A percentile compares a stretch with the other conserved stretches of the same genome.
Evolutionary conservation across 1,140 invertebrate species (phyloP).

Genomic region (Wiebesia pumilae): DNA sequence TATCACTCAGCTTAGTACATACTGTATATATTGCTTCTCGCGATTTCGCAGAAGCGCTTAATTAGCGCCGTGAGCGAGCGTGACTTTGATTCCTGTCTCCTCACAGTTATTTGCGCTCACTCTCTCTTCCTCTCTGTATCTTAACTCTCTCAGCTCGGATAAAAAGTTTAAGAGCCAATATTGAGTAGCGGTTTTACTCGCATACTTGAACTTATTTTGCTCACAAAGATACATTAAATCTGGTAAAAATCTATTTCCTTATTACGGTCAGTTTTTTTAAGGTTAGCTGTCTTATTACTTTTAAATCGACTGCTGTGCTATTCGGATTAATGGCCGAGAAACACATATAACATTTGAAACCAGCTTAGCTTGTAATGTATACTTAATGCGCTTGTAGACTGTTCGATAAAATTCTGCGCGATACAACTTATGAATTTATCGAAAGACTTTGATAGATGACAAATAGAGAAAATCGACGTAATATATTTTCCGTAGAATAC

Average conservation of each 20-base stretch:
- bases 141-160: neutral
- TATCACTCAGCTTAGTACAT: neutral
- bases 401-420: too few relatives aligned
- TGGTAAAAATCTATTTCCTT: neutral
- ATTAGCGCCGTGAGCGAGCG: slow-evolving; percentile 55
- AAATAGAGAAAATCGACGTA: too few relatives aligned
- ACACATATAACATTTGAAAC: neutral
- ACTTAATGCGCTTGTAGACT: neutral
- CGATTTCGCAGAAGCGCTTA: slow-evolving; percentile 56
- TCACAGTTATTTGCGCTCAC: slow-evolving; percentile 7
- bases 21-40: neutral
- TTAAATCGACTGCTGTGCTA: neutral
- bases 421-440: neutral
- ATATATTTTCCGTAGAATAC: too few relatives aligned
- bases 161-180: slow-evolving; percentile 1
- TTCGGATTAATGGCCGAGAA: neutral
- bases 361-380: neutral
- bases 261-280: neutral
- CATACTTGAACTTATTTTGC: neutral
- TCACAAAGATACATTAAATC: neutral
- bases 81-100: slow-evolving; percentile 55
- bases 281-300: neutral
- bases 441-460: too few relatives aligned
- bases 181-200: neutral
- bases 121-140: neutral